Evolutionary conservation across 92 coral and sea anemone species (phyloP), one percentile per base, ranked within the genome.

Genomic region (Heteractis magnifica): DNA sequence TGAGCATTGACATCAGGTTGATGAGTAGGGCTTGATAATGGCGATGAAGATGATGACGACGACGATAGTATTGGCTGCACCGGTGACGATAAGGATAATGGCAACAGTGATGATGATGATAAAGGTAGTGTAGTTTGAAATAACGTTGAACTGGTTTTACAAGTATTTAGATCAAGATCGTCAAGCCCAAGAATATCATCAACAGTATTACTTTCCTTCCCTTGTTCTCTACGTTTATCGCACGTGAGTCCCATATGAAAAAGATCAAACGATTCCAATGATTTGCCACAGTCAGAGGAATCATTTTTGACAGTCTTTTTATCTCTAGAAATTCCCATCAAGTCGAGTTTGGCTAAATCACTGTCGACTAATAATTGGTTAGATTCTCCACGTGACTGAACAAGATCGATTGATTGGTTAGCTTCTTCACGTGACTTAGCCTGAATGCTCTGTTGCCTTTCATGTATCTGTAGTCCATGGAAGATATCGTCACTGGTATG

Each of bases 391-490:
- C 16, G 73, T 68, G 73, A 68, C 15, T 21, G 23, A 4, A 62
- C 23, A 18, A 62, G 70, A 62, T n/a, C 70, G 6, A 18, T 6
- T 82, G 71, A 56, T 8, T 82, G 86, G 86, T 14, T 48, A 53
- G 56, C 23, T 51, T 72, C 13, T 6, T 65, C 50, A 23, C 16
- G 18, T 68, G 73, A 23, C 16, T 68, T 23, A n/a, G 26, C 13
- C 49, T 68, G 73, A 11, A 13, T 68, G 10, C 8, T 9, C 12
- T 41, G 56, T 19, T 79, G 56, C n/a, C 55, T 65, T 13, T 51
- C 21, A 10, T 78, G 75, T 23, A 85, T 52, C 79, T 78, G 88
- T 15, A 85, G 44, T 6, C 88, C 88, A 52, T 85, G 88, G 75
- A 85, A 85, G 62, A 85, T 79, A 79, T 84, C 87, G 52, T 34